Evolutionary conservation across 2,888 invertebrate genomes (phyloP).

Genomic region (Drosophila affinis): DNA sequence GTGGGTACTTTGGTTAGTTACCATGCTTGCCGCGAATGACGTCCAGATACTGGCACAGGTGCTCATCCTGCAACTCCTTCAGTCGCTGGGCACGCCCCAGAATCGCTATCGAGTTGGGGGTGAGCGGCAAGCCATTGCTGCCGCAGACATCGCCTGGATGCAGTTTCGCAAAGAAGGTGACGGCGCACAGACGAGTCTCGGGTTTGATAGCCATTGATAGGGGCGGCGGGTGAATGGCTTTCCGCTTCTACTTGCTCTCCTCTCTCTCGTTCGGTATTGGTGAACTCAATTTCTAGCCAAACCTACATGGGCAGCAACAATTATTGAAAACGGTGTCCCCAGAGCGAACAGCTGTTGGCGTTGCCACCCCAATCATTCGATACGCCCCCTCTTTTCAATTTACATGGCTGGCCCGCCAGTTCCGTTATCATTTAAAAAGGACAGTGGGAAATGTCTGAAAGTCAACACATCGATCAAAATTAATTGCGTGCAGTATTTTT

Average conservation of each 20-base stretch:
- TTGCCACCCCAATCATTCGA: conserved; percentile 14
- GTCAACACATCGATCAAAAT: not conserved
- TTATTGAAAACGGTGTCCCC: conserved; percentile 35
- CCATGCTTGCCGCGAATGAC: conserved; percentile 97
- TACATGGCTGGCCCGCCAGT: conserved; percentile 5
- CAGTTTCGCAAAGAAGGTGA: conserved; percentile 95
- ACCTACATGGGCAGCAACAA: conserved; percentile 53
- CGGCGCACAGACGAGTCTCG: conserved; percentile 87
- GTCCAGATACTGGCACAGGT: conserved; percentile 95
- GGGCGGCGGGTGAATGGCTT: not conserved
- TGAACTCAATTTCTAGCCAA: not conserved
- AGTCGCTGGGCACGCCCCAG: conserved; percentile 94
- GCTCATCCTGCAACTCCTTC: conserved; percentile 90
- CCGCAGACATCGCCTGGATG: conserved; percentile 96
- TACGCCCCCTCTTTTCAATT: not conserved
- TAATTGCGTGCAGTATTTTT: too few species aligned
- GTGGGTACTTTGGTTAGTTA: conserved; percentile 81
- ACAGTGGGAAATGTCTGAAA: not conserved
- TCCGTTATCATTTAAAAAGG: not conserved
- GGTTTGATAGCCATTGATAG: conserved; percentile 31
- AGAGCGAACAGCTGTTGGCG: conserved; percentile 25
- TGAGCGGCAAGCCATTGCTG: conserved; percentile 97
- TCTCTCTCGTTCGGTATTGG: not conserved
- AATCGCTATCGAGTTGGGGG: conserved; percentile 98
- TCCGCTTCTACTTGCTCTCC: not conserved